phyloP scores from a whole-genome alignment of 2,797 vertebrate species.

The Zenarchopterus dispar region DNA sequence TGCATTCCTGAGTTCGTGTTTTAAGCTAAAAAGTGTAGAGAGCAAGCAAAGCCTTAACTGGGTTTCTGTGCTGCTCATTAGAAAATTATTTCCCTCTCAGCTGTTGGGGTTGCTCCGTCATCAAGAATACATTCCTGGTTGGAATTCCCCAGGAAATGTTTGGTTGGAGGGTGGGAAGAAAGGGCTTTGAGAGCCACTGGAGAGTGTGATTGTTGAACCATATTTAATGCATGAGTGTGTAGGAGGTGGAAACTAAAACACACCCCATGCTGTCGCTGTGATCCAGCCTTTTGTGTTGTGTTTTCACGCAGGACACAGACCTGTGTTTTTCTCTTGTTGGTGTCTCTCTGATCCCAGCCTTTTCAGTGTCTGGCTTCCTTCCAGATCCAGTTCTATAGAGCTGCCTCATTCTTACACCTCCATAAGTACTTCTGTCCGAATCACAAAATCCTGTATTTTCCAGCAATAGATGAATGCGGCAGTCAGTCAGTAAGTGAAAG shows the following conservation, averaged over 20 bases:
- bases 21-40: conserved; percentile 24
- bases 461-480: conserved; percentile 29
- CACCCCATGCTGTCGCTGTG: conserved; percentile 67
- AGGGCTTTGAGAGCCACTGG: conserved; percentile 57
- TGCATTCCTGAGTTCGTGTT: conserved; percentile 16
- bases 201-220: conserved; percentile 71
- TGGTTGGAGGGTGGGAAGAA: conserved; percentile 53
- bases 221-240: conserved; percentile 73
- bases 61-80: conserved; percentile 49
- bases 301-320: conserved; percentile 58
- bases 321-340: conserved; percentile 48
- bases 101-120: conserved; percentile 74
- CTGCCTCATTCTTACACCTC: conserved; percentile 28
- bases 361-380: conserved; percentile 58
- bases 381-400: conserved; percentile 47
- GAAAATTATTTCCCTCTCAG: conserved; percentile 69
- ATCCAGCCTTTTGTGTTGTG: conserved; percentile 66
- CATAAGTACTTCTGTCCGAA: conserved; percentile 32
- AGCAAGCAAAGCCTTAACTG: conserved; percentile 29
- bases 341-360: conserved; percentile 62
- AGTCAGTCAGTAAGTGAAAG: conserved; percentile 8
- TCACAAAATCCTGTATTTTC: conserved; percentile 41
- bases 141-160: conserved; percentile 81
- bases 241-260: conserved; percentile 76
- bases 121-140: conserved; percentile 73